A percentile compares a stretch with the other conserved stretches of the same genome.
These are phyloP conservation scores for Synanthedon formicaeformis DNA, from an alignment of 2,888 invertebrate genomes.

Conservation along the genomic window DNA sequence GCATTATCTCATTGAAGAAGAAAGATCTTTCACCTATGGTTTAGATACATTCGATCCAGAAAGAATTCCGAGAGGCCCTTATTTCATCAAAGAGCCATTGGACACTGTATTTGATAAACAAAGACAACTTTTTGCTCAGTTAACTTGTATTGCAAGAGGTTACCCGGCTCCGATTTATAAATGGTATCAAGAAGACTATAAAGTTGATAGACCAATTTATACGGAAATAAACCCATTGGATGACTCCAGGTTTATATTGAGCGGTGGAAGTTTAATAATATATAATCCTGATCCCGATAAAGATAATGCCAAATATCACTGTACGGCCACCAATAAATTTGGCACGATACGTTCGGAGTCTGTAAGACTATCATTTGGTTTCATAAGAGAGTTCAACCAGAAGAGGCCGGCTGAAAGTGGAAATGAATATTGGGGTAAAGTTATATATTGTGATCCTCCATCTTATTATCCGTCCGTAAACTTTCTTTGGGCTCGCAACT, in stretches of 20 bases:
- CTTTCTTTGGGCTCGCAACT: conserved; percentile 92
- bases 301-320: conserved; percentile 92
- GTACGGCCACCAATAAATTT: conserved; percentile 89
- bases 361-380: conserved; percentile 88
- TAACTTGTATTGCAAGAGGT: conserved; percentile 87
- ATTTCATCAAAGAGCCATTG: conserved; percentile 86
- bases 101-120: conserved; percentile 87
- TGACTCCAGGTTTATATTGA: conserved; percentile 83
- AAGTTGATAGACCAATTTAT: conserved; percentile 80
- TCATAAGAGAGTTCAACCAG: conserved; percentile 89
- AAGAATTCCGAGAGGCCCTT: conserved; percentile 88
- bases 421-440: conserved; percentile 94
- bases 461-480: conserved; percentile 90
- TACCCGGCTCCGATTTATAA: conserved; percentile 90
- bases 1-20: conserved; percentile 78
- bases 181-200: conserved; percentile 91
- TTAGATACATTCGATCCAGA: conserved; percentile 83
- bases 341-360: conserved; percentile 91
- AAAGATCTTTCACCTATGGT: conserved; percentile 88
- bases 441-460: conserved; percentile 92
- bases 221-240: conserved; percentile 81
- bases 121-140: conserved; percentile 79
- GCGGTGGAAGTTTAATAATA: conserved; percentile 92
- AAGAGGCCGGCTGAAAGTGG: conserved; percentile 87
- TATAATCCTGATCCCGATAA: conserved; percentile 82